These are phyloP conservation scores for Leguminivora glycinivorella DNA, from an alignment of 1,140 invertebrate genomes.

Conservation along the genomic window DNA sequence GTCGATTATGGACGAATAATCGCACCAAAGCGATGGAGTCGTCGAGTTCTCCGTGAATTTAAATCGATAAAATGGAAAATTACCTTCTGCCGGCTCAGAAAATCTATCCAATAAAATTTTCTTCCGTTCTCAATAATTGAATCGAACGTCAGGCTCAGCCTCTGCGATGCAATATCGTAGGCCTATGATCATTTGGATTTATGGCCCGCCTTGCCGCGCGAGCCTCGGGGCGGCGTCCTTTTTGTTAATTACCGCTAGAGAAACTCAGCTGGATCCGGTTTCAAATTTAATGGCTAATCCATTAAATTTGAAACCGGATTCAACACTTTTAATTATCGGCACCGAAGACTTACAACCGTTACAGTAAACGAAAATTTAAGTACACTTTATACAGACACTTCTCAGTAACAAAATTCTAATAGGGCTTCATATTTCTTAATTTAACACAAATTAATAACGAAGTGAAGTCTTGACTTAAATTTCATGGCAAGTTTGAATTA, in stretches of 20 bases:
- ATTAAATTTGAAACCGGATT: no score
- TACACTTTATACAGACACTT: constrained; percentile 18
- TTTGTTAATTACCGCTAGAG: constrained; percentile 51
- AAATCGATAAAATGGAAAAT: constrained; percentile 57
- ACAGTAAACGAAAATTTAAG: constrained; percentile 57
- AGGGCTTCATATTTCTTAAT: constrained; percentile 5
- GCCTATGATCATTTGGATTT: constrained; percentile 53
- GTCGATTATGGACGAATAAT: constrained; percentile 40
- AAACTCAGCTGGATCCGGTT: constrained; percentile 44
- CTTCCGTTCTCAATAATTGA: constrained; percentile 68
- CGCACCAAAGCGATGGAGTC: constrained; percentile 41
- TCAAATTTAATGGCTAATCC: constrained; percentile 58
- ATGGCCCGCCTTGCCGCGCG: constrained; percentile 30
- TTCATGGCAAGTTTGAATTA: background rate
- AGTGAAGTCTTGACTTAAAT: background rate
- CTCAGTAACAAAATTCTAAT: constrained; percentile 14
- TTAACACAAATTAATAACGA: constrained; percentile 11
- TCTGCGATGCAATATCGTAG: constrained; percentile 44
- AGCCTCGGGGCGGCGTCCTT: constrained; percentile 35
- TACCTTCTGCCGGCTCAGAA: constrained; percentile 52
- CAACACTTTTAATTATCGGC: constrained; percentile 40
- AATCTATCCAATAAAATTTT: constrained; percentile 67
- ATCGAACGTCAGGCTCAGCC: constrained; percentile 56
- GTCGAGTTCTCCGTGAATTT: constrained; percentile 45
- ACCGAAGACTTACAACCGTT: constrained; percentile 39